Evolutionary conservation across 2,113 vertebrate genomes (phyloP).

Genomic region (Xiphophorus couchianus): DNA sequence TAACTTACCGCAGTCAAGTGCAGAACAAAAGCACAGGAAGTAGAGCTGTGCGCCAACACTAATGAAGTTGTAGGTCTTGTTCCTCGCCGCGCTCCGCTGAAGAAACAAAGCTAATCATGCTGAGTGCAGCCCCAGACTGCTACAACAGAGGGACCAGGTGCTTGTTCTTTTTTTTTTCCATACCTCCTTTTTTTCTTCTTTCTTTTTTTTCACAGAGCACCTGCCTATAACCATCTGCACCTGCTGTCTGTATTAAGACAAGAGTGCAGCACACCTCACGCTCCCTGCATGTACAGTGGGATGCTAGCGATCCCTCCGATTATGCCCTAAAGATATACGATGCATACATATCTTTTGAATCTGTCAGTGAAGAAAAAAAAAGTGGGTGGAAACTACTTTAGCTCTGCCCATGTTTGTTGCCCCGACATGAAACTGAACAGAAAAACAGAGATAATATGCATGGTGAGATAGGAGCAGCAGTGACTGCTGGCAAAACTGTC

Average conservation of each 20-base stretch:
- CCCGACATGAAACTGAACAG: slow-evolving; percentile 17
- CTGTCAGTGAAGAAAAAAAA: slow-evolving; percentile 1
- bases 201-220: slow-evolving; percentile 49
- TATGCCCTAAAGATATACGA: slow-evolving; percentile 47
- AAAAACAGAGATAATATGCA: slow-evolving; percentile 12
- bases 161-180: slow-evolving; percentile 47
- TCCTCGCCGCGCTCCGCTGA: slow-evolving; percentile 68
- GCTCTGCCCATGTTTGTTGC: slow-evolving; percentile 37
- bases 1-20: slow-evolving; percentile 59
- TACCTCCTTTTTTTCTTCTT: not conserved
- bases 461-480: slow-evolving; percentile 26
- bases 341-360: slow-evolving; percentile 36
- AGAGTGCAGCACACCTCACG: slow-evolving; percentile 45
- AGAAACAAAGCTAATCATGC: slow-evolving; percentile 77
- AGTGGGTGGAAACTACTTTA: slow-evolving; percentile 1
- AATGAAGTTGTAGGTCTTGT: slow-evolving; percentile 77
- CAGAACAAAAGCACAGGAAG: slow-evolving; percentile 43
- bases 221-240: slow-evolving; percentile 77
- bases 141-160: slow-evolving; percentile 75
- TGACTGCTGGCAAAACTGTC: slow-evolving; percentile 16
- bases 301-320: slow-evolving; percentile 24
- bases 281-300: slow-evolving; percentile 32
- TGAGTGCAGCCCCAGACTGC: slow-evolving; percentile 62
- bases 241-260: slow-evolving; percentile 73
- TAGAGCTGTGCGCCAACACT: slow-evolving; percentile 49